A percentile compares a stretch with the other conserved stretches of the same genome.
phyloP scores from a whole-genome alignment of 2,797 vertebrate genomes.

The Leucoraja ocellata region DNA sequence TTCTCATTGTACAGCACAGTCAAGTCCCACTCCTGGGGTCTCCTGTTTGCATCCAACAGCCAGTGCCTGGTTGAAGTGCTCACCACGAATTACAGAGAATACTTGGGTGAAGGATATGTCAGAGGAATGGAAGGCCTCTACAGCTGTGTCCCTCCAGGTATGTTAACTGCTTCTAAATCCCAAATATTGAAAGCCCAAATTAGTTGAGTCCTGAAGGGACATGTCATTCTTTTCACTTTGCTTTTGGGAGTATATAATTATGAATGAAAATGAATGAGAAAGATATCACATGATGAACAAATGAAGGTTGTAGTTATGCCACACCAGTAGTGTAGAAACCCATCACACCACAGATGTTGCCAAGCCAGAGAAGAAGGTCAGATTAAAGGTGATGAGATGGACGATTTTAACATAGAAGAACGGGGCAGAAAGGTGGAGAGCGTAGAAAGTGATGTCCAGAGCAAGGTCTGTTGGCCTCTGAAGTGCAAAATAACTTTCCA shows the following conservation, averaged over 20 bases:
- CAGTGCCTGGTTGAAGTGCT: constrained; percentile 29
- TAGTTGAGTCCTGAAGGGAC: background rate
- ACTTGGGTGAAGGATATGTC: background rate
- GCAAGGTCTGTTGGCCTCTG: background rate
- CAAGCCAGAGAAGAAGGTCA: background rate
- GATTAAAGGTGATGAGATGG: background rate
- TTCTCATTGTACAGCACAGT: constrained; percentile 28
- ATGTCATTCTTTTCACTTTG: no score
- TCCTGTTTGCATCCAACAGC: background rate
- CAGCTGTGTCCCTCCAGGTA: constrained; percentile 29
- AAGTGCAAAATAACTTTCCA: background rate
- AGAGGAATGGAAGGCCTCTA: constrained; percentile 32
- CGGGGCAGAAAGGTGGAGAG: background rate
- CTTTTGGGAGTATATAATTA: background rate
- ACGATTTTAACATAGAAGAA: no score
- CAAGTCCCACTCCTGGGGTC: background rate
- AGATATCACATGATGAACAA: no score
- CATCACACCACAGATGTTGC: background rate
- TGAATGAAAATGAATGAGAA: background rate
- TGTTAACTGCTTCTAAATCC: background rate
- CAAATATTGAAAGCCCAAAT: background rate
- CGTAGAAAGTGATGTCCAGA: background rate
- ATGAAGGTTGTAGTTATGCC: background rate
- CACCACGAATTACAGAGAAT: background rate
- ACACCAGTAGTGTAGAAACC: no score